Percentiles rank a stretch among this genome's conserved stretches.
phyloP scores from a whole-genome alignment of 2,888 invertebrate species.

The Aquatica leii region DNA sequence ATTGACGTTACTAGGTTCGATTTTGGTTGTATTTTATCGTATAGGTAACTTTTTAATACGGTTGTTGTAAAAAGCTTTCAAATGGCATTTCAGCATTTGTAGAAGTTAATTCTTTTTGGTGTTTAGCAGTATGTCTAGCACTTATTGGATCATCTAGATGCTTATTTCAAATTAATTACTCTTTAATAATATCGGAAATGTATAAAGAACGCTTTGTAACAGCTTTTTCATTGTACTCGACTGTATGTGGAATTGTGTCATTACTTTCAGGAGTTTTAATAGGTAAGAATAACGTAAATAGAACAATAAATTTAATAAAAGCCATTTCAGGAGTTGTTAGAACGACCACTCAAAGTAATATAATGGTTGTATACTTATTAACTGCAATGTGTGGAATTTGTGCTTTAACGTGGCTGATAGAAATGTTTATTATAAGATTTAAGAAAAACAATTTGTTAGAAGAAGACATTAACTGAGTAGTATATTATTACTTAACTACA shows the following conservation, averaged over 20 bases:
- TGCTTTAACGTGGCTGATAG: slow-evolving; percentile 73
- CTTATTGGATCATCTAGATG: slow-evolving; percentile 74
- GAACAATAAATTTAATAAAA: slow-evolving; percentile 34
- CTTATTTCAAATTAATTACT: slow-evolving; percentile 73
- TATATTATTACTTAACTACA: too few relatives aligned
- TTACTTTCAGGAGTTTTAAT: slow-evolving; percentile 73
- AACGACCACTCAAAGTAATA: slow-evolving; percentile 70
- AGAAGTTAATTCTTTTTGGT: slow-evolving; percentile 64
- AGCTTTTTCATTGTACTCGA: slow-evolving; percentile 76
- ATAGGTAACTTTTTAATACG: too few relatives aligned
- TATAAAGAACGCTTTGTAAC: slow-evolving; percentile 75
- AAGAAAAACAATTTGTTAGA: too few relatives aligned
- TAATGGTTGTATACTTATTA: slow-evolving; percentile 72
- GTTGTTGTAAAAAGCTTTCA: too few relatives aligned
- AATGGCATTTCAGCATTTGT: slow-evolving; percentile 64
- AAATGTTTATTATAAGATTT: too few relatives aligned
- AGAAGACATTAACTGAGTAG: too few relatives aligned
- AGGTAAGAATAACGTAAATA: slow-evolving; percentile 61
- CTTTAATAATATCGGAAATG: slow-evolving; percentile 73
- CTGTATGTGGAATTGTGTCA: slow-evolving; percentile 73
- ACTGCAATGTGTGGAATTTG: slow-evolving; percentile 72
- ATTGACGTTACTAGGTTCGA: slow-evolving; percentile 71
- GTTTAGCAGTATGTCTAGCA: slow-evolving; percentile 68
- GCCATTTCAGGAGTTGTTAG: slow-evolving; percentile 67
- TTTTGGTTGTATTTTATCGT: slow-evolving; percentile 71